A percentile compares a stretch with the other conserved stretches of the same genome.
Conservation (phyloP, 2,888 invertebrate species). For the Philaethria dido region DNA sequence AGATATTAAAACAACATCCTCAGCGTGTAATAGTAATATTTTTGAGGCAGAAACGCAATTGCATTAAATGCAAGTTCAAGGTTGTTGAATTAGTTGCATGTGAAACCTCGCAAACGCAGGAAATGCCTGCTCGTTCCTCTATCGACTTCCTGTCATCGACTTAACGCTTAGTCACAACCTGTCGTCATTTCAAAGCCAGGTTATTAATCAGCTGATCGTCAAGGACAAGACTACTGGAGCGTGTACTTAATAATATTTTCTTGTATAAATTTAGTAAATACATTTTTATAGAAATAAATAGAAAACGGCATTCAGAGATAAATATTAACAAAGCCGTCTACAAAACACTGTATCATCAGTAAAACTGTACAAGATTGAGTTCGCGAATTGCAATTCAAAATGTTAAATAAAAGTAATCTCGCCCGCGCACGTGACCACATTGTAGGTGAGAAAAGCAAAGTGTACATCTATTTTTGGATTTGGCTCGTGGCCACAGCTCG, state of each 20-base stretch:
- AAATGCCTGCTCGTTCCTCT: conserved; percentile 51
- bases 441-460: conserved; percentile 70
- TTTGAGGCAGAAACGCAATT: conserved; percentile 6
- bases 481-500: conserved; percentile 68
- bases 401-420: conserved; percentile 36
- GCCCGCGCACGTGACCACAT: conserved; percentile 67
- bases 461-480: conserved; percentile 67
- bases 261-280: conserved; percentile 27
- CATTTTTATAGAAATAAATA: background rate
- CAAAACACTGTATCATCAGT: background rate
- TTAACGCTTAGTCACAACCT: conserved; percentile 50
- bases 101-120: conserved; percentile 61
- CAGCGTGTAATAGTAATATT: background rate
- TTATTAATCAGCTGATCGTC: conserved; percentile 50
- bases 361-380: conserved; percentile 18
- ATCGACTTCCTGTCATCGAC: conserved; percentile 59
- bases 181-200: conserved; percentile 44
- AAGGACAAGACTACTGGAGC: conserved; percentile 33
- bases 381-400: conserved; percentile 23
- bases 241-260: conserved; percentile 2
- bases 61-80: conserved; percentile 43
- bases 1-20: background rate
- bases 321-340: background rate
- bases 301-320: background rate
- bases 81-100: conserved; percentile 48